phyloP scores from a whole-genome alignment of 2,113 vertebrate genomes.

The Triplophysa siluroides region DNA sequence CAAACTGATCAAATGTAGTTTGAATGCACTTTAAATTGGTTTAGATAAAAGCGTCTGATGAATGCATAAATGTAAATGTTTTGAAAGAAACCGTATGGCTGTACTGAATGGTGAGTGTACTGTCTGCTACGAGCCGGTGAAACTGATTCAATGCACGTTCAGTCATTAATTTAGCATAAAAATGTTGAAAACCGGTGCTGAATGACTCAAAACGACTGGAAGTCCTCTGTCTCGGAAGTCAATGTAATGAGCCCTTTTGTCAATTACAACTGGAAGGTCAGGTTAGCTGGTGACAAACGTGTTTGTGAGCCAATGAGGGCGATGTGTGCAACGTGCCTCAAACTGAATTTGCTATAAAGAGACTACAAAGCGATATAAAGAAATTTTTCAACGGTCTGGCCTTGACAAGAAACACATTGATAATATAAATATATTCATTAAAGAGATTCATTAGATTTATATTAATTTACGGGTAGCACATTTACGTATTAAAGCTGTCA shows the following conservation, averaged over 20 bases:
- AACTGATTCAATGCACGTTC: neutral
- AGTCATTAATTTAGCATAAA: neutral
- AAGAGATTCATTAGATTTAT: neutral
- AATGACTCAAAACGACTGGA: neutral
- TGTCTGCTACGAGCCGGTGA: neutral
- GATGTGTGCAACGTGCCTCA: neutral
- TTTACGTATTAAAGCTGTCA: neutral
- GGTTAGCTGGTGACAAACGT: too few relatives aligned
- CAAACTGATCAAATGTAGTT: too few relatives aligned
- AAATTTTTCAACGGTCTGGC: neutral
- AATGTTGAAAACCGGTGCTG: neutral
- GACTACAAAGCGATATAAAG: neutral
- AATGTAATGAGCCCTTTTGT: neutral
- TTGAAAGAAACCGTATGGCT: neutral
- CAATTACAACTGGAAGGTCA: constrained; percentile 12
- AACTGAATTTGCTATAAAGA: neutral
- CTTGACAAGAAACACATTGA: neutral
- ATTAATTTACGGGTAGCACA: too few relatives aligned
- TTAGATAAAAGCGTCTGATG: too few relatives aligned
- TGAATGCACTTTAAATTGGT: too few relatives aligned
- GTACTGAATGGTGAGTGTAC: neutral
- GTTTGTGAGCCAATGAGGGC: neutral
- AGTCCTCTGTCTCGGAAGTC: neutral
- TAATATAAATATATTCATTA: neutral
- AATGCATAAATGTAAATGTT: neutral